Evolutionary conservation across 2,797 vertebrate species (phyloP).

Genomic region (Lepidocolaptes lacrymiger): DNA sequence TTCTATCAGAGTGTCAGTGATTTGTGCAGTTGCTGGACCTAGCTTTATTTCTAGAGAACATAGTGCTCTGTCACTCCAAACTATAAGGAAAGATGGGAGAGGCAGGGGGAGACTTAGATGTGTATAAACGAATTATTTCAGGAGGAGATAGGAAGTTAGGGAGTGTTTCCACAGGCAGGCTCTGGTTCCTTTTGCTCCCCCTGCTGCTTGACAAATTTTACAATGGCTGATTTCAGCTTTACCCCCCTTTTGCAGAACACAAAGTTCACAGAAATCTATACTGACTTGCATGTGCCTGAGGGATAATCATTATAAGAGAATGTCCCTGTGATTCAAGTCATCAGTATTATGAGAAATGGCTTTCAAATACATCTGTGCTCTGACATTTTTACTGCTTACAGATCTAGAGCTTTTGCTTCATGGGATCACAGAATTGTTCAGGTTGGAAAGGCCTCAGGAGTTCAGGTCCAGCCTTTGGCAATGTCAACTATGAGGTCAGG

Average conservation of each 20-base stretch:
- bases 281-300: neutral
- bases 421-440: neutral
- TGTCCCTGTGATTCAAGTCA: neutral
- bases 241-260: neutral
- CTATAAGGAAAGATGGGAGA: neutral
- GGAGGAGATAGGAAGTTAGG: neutral
- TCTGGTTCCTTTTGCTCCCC: conserved; percentile 15
- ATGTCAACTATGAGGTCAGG: neutral
- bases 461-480: neutral
- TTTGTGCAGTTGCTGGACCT: neutral
- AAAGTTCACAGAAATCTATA: neutral
- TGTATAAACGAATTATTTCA: neutral
- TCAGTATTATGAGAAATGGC: neutral
- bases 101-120: neutral
- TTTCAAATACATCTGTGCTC: neutral
- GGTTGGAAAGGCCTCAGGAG: neutral
- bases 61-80: neutral
- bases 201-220: neutral
- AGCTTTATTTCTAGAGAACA: neutral
- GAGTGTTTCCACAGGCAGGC: neutral
- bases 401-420: neutral
- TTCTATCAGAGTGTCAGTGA: neutral
- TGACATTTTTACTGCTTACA: neutral
- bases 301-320: neutral
- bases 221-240: neutral